These are phyloP conservation scores for Drosophila mimica DNA, from an alignment of 2,888 invertebrate species.

Conservation along the genomic window DNA sequence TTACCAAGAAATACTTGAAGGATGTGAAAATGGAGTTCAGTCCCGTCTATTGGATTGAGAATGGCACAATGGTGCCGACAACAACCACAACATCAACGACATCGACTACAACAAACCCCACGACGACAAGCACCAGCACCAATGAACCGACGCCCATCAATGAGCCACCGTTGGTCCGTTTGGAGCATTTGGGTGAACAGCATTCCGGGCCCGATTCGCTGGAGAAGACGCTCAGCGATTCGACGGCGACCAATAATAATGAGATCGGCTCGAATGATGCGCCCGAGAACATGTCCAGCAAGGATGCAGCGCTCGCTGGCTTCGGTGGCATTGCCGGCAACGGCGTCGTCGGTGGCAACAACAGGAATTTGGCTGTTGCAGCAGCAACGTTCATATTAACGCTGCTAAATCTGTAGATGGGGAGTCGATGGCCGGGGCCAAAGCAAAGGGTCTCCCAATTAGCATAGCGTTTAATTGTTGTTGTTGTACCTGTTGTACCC, in stretches of 20 bases:
- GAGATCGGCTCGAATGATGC: slow-evolving; percentile 76
- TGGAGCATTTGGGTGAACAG: slow-evolving; percentile 76
- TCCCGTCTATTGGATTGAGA: slow-evolving; percentile 91
- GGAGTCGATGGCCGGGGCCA: slow-evolving; percentile 9
- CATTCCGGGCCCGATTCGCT: slow-evolving; percentile 81
- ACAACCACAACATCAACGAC: slow-evolving; percentile 73
- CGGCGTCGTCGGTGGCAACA: neutral
- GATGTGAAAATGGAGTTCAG: slow-evolving; percentile 91
- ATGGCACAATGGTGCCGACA: slow-evolving; percentile 92
- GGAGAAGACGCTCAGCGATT: slow-evolving; percentile 78
- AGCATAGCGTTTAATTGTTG: slow-evolving; percentile 83
- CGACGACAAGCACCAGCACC: slow-evolving; percentile 86
- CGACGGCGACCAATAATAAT: slow-evolving; percentile 63
- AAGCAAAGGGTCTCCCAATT: slow-evolving; percentile 57
- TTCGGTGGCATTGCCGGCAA: slow-evolving; percentile 40
- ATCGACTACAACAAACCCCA: slow-evolving; percentile 86
- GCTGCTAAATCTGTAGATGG: slow-evolving; percentile 68
- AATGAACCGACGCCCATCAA: slow-evolving; percentile 86
- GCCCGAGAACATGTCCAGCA: slow-evolving; percentile 83
- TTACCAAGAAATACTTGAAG: slow-evolving; percentile 88
- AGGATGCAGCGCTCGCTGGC: slow-evolving; percentile 73
- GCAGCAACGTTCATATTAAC: slow-evolving; percentile 32
- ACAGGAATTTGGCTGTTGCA: slow-evolving; percentile 33
- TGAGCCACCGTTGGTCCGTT: slow-evolving; percentile 84
- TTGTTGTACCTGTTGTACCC: slow-evolving; percentile 85